phyloP scores from a whole-genome alignment of 2,113 vertebrate genomes.

The Phrynosoma platyrhinos region DNA sequence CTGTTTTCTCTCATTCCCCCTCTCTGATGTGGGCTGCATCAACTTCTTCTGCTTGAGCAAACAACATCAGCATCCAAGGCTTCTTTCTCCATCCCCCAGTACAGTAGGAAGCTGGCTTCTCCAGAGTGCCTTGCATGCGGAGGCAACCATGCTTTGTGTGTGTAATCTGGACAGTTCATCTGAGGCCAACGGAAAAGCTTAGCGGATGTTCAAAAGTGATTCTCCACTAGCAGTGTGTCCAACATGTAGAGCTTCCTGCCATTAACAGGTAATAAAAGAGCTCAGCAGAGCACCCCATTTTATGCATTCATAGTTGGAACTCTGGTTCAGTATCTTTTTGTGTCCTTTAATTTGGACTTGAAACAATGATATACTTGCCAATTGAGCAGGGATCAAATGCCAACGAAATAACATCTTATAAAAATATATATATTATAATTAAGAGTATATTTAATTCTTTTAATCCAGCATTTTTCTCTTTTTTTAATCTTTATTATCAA shows the following conservation, averaged over 20 bases:
- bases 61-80: no score
- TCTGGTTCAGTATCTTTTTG: no score
- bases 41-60: neutral
- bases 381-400: no score
- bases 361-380: neutral
- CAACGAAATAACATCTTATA: no score
- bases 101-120: neutral
- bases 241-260: neutral
- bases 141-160: neutral
- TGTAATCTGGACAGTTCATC: conserved; percentile 4
- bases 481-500: no score
- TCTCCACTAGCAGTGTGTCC: neutral
- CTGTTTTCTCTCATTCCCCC: neutral
- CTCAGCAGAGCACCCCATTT: neutral
- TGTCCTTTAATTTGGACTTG: neutral
- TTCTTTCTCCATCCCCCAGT: neutral
- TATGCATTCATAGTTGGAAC: neutral
- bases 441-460: no score
- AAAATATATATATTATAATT: no score
- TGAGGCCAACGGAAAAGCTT: conserved; percentile 5
- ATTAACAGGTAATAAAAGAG: neutral
- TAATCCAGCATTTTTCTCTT: no score
- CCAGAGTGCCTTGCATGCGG: neutral
- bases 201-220: neutral
- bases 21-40: neutral